Conservation (phyloP, 2,888 invertebrate genomes). For the Phyllotreta cruciferae region DNA sequence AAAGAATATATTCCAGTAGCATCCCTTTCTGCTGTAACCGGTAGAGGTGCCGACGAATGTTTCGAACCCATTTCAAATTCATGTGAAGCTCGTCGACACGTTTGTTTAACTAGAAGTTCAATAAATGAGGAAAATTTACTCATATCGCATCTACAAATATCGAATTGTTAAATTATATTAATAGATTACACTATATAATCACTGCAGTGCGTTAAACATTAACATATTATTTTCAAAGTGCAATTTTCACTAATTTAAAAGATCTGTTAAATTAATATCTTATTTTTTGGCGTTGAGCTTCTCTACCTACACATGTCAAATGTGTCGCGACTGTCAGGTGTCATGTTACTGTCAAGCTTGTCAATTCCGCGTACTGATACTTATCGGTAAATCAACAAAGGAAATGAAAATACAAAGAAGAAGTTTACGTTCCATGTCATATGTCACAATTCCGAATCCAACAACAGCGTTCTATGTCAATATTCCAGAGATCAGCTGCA, state of each 20-base stretch:
- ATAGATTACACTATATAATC: constrained; percentile 14
- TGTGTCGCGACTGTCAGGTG: no score
- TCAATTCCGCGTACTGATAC: no score
- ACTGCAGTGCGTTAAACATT: not conserved
- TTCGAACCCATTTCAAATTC: constrained; percentile 49
- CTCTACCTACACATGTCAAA: no score
- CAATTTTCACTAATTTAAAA: constrained; percentile 7
- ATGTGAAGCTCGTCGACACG: constrained; percentile 47
- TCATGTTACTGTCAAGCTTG: no score
- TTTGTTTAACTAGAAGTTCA: constrained; percentile 48
- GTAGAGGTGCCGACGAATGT: constrained; percentile 43
- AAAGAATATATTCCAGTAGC: constrained; percentile 47
- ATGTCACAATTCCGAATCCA: no score
- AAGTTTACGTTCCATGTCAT: no score
- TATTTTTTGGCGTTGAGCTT: constrained; percentile 6
- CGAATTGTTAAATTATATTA: constrained; percentile 17
- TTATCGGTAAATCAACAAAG: no score
- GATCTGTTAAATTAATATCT: not conserved
- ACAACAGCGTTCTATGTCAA: no score
- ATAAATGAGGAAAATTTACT: constrained; percentile 45
- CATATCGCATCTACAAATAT: constrained; percentile 29
- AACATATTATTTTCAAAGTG: constrained; percentile 12
- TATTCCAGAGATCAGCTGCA: no score
- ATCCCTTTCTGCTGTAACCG: constrained; percentile 34
- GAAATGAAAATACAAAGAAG: no score